These are phyloP conservation scores for Caenorhabditis wallacei DNA, from an alignment of 2,888 invertebrate species.

Conservation along the genomic window DNA sequence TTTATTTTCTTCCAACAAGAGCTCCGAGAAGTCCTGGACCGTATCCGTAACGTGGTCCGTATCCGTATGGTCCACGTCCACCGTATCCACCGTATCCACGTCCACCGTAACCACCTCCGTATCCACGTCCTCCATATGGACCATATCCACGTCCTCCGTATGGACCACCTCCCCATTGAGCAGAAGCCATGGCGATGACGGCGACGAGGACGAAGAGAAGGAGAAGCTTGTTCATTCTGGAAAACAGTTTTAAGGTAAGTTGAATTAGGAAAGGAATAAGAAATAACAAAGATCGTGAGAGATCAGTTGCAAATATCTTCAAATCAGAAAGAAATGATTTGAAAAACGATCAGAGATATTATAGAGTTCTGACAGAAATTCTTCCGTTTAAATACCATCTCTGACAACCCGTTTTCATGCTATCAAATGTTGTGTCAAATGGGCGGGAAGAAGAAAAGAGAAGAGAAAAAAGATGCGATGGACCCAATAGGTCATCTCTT, in stretches of 20 bases:
- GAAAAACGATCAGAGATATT: slow-evolving; percentile 25
- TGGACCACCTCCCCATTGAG: slow-evolving; percentile 64
- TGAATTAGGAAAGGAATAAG: no score
- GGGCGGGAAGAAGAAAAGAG: slow-evolving; percentile 37
- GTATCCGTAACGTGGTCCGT: slow-evolving; percentile 32
- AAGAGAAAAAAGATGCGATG: slow-evolving; percentile 16
- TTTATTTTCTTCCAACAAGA: slow-evolving; percentile 47
- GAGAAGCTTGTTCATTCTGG: slow-evolving; percentile 61
- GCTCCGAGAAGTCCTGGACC: slow-evolving; percentile 58
- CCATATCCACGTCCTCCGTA: slow-evolving; percentile 49
- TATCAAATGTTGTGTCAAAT: slow-evolving; percentile 38
- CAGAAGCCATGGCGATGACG: slow-evolving; percentile 57
- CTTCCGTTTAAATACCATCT: slow-evolving; percentile 48
- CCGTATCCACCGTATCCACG: slow-evolving; percentile 59
- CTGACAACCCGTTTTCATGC: slow-evolving; percentile 49
- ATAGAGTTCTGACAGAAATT: slow-evolving; percentile 36
- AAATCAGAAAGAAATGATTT: background rate
- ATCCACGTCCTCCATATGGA: slow-evolving; percentile 55
- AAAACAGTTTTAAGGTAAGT: no score
- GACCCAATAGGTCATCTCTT: slow-evolving; percentile 60
- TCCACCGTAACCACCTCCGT: slow-evolving; percentile 57
- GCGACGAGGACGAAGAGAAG: slow-evolving; percentile 51
- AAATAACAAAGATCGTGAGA: background rate
- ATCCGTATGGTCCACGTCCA: slow-evolving; percentile 49
- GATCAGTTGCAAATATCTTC: slow-evolving; percentile 18